Evolutionary conservation across 64 coral and sea anemone species (phyloP), one percentile per base, ranked within the genome.

Genomic region (Montipora sp.): DNA sequence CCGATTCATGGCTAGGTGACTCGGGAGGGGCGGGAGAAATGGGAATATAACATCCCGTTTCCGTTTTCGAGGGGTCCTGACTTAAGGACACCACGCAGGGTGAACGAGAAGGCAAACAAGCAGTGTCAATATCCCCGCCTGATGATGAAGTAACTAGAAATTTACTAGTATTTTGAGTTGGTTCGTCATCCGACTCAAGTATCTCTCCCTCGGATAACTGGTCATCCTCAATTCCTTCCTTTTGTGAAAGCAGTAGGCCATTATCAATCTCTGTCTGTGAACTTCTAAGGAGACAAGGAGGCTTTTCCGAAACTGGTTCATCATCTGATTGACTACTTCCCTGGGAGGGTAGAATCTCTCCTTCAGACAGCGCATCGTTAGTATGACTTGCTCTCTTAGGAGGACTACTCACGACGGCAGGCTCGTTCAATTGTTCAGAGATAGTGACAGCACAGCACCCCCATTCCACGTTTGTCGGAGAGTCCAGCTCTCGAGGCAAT

Each of bases 21-120:
- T 98, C 95, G 49, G 95, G 92, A 24, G 95, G 89, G 14, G 95
- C 89, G 0, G 95, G 95, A 21, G 95, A 98, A 83, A 98, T 94
- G 8, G 95, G 95, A 11, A 88, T 77, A 49, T 89, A 75, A 21
- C 71, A 85, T 5, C 59, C 73, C 7, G 87, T 77, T 2, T 16
- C 5, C 21, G 5, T 24, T 24, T 24, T 8, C 7, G 75, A 48
- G 14, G n/a, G 7, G 55, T 77, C 87, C 59, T 89, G 50, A 65
- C 59, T 78, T 9, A 72, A 71, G 7, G 63, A 85, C 4, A 85
- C 82, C 43, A 77, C 46, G 12, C 43, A 77, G 46, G 46, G 3
- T 14, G 10, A 15, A 20, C 44, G 66, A 10, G 65, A 44, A 21
- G 5, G 3, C 18, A 47, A 18, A 5, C 27, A 8, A n/a, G 61